Percentiles rank a stretch among this genome's conserved stretches.
phyloP scores from a whole-genome alignment of 2,113 vertebrate species.

The Girardinichthys multiradiatus region DNA sequence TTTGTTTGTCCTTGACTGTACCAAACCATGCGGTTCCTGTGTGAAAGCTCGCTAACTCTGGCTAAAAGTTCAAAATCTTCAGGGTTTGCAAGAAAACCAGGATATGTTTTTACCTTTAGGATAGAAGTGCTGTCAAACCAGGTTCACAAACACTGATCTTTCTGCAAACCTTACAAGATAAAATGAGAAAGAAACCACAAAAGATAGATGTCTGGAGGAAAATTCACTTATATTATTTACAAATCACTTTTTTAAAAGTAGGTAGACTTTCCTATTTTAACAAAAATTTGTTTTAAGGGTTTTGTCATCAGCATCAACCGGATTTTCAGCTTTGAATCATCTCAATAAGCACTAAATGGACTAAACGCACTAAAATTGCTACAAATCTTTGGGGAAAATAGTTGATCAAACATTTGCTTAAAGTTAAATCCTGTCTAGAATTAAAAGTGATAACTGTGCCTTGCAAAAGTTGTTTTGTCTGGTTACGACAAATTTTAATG shows the following conservation, averaged over 20 bases:
- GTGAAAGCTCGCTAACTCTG: conserved; percentile 10
- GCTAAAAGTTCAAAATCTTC: not conserved
- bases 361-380: not conserved
- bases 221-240: not conserved
- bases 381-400: too few species aligned
- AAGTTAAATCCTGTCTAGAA: too few species aligned
- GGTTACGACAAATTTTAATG: too few species aligned
- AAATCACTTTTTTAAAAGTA: too few species aligned
- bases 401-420: too few species aligned
- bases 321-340: not conserved
- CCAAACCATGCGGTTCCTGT: not conserved
- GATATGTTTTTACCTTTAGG: not conserved
- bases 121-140: not conserved
- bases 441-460: too few species aligned
- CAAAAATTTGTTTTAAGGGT: not conserved
- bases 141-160: too few species aligned
- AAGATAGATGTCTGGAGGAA: not conserved
- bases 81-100: not conserved
- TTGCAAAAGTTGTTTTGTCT: too few species aligned
- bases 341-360: not conserved
- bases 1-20: conserved; percentile 14
- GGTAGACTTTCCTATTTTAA: too few species aligned
- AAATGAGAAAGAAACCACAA: not conserved
- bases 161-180: not conserved
- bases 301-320: not conserved